Evolutionary conservation across 1,140 invertebrate genomes (phyloP), one percentile per base, ranked within the genome.

Genomic region (Drosophila pseudoobscura): DNA sequence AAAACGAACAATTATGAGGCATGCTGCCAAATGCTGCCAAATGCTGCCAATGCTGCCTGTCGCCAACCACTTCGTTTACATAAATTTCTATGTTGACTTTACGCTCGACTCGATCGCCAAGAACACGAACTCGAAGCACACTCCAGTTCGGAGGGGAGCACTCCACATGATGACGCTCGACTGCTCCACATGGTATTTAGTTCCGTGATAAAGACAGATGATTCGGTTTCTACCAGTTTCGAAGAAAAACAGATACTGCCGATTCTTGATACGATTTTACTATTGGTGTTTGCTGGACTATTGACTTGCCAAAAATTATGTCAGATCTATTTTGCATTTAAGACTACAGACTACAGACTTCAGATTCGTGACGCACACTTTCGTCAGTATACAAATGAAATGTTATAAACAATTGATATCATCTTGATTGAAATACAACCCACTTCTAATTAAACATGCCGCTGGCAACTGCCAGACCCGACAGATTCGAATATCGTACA

Each of bases 261-360:
- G 24, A 26, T 43, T 44, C 15, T 29, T 55, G 59, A 35, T 61
- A 63, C 61, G 71, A 68, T 82, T 88, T 88, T 88, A 59, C 47
- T 79, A 68, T 75, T 61, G 35, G 56, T 54, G 53, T 51, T 56
- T 50, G 9, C 53, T 39, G 9, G 72, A 26, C 47, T 69, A 56
- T 78, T 69, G 62, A 44, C 53, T 52, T 70, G 65, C 54, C 60
- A 78, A 76, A 76, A 88, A 88, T 88, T 78, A 80, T 88, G 78
- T 68, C 83, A 87, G 71, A 52, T 69, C 69, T 63, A 85, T 75
- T 75, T 70, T 61, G 55, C 56, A 22, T 57, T 61, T 15, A 41
- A 45, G 11, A 41, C 15, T 39, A 11, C 20, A 13, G 4, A 41
- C 15, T 44, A 11, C 20, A 13, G 4, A 41, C 15, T 44, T 8